Percentiles rank a stretch among this genome's conserved stretches.
Evolutionary conservation across 2,113 vertebrate species (phyloP).

Genomic region (Apodemus sylvaticus): DNA sequence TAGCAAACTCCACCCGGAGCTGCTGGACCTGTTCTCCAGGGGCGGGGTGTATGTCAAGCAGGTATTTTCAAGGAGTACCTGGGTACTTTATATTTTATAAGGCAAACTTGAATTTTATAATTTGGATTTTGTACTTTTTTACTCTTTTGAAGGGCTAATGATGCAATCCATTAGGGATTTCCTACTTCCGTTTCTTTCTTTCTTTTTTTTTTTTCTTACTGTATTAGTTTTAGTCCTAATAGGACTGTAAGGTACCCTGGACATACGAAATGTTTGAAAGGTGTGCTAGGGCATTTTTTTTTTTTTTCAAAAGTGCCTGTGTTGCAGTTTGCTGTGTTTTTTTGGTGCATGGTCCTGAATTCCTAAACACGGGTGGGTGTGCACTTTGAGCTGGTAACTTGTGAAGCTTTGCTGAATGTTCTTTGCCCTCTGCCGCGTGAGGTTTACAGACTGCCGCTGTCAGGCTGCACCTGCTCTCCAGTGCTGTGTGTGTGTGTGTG

Average conservation of each 20-base stretch:
- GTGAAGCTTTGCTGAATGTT: not conserved
- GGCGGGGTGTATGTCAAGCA: slow-evolving; percentile 95
- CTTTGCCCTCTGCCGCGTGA: too few species aligned
- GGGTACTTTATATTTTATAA: not conserved
- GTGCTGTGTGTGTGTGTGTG: not conserved
- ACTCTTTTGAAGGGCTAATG: slow-evolving; percentile 31
- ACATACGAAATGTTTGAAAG: not conserved
- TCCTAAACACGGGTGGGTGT: slow-evolving; percentile 19
- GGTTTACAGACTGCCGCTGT: not conserved
- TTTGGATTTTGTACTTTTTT: slow-evolving; percentile 36
- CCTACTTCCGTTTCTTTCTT: not conserved
- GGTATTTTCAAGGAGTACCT: slow-evolving; percentile 84
- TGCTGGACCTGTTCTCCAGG: slow-evolving; percentile 95
- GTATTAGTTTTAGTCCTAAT: not conserved
- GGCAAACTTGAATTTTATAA: slow-evolving; percentile 37
- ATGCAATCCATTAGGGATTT: not conserved
- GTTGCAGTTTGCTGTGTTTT: slow-evolving; percentile 16
- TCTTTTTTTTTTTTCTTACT: not conserved
- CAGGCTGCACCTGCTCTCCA: not conserved
- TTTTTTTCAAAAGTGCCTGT: slow-evolving; percentile 42
- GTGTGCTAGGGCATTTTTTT: not conserved
- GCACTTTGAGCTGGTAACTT: slow-evolving; percentile 8
- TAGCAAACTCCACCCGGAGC: slow-evolving; percentile 94
- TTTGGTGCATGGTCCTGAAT: not conserved
- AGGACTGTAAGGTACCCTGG: not conserved